Evolutionary conservation across 2,888 invertebrate genomes (phyloP).

Genomic region (Agrotis ipsilon): DNA sequence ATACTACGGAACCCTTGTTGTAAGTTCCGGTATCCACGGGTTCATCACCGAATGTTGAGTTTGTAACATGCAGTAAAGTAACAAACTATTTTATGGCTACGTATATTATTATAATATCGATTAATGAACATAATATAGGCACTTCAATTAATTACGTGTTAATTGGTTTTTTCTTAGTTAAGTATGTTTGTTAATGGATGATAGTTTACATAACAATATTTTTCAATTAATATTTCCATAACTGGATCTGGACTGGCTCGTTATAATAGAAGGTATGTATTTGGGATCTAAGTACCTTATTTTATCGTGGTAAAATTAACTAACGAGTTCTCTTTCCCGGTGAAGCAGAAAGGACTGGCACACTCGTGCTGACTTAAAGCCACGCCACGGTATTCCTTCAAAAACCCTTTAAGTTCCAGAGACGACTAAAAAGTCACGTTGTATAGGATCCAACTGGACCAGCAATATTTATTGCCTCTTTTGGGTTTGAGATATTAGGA

Average conservation of each 20-base stretch:
- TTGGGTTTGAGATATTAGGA: too few relatives aligned
- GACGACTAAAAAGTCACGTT: too few relatives aligned
- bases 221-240: background rate
- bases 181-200: background rate
- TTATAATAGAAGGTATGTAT: background rate
- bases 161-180: background rate
- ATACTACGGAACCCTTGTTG: constrained; percentile 44
- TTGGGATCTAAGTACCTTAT: too few relatives aligned
- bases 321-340: too few relatives aligned
- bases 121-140: background rate
- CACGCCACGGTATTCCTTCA: too few relatives aligned
- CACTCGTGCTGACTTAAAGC: too few relatives aligned
- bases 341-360: too few relatives aligned
- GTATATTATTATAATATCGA: background rate
- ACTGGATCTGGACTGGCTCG: too few relatives aligned
- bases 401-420: too few relatives aligned
- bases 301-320: too few relatives aligned
- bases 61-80: constrained; percentile 15
- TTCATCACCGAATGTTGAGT: constrained; percentile 28
- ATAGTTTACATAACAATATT: background rate
- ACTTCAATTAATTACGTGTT: background rate
- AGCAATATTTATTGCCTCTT: background rate
- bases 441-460: too few relatives aligned
- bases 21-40: constrained; percentile 48
- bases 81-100: constrained; percentile 16